These are phyloP conservation scores for Merluccius polli DNA, from an alignment of 2,797 vertebrate genomes.

Conservation along the genomic window DNA sequence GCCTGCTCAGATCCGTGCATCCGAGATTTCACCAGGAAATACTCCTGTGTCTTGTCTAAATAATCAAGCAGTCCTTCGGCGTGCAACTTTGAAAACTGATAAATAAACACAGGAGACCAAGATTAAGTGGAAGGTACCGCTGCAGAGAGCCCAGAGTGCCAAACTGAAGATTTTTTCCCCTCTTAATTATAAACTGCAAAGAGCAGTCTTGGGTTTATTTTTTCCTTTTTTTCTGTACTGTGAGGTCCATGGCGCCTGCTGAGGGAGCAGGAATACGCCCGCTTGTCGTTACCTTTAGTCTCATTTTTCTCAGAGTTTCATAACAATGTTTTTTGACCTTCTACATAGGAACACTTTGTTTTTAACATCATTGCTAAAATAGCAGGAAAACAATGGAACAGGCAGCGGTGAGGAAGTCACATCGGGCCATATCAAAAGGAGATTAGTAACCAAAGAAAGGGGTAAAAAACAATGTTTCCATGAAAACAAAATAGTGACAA, in stretches of 20 bases:
- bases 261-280: conserved; percentile 57
- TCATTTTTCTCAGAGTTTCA: conserved; percentile 51
- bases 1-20: conserved; percentile 67
- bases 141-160: conserved; percentile 52
- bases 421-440: conserved; percentile 72
- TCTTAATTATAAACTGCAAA: conserved; percentile 62
- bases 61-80: conserved; percentile 77
- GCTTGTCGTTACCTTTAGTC: conserved; percentile 67
- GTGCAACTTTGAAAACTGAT: conserved; percentile 74
- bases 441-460: conserved; percentile 72
- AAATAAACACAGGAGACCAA: conserved; percentile 75
- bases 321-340: conserved; percentile 80
- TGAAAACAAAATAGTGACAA: conserved; percentile 47
- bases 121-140: conserved; percentile 59
- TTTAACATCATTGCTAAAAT: conserved; percentile 72
- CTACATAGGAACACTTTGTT: conserved; percentile 76
- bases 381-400: conserved; percentile 70
- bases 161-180: conserved; percentile 60
- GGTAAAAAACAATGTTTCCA: conserved; percentile 54
- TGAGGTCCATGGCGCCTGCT: conserved; percentile 48
- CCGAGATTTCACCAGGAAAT: conserved; percentile 72
- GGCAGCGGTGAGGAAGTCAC: conserved; percentile 70
- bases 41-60: conserved; percentile 73
- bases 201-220: background rate
- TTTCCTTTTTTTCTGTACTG: conserved; percentile 1